These are phyloP conservation scores for Stichopus horrens DNA, from an alignment of 53 echinoderm and acorn worm genomes.

Conservation along the genomic window DNA sequence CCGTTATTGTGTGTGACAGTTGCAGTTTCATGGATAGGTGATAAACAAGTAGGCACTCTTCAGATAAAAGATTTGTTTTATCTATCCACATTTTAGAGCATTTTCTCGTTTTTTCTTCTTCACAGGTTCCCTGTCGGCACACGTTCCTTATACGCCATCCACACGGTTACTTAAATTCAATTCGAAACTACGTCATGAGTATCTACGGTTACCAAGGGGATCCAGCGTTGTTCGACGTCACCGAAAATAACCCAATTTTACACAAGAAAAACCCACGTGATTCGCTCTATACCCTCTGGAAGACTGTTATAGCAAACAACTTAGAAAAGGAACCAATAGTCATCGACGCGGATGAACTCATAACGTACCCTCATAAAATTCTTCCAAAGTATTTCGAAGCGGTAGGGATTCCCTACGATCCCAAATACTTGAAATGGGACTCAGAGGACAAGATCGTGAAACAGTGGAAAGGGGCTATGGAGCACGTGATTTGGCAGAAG, in stretches of 20 bases:
- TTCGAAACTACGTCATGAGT: conserved; percentile 44
- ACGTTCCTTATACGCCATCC: conserved; percentile 48
- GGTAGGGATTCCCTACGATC: conserved; percentile 33
- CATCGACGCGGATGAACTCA: conserved; percentile 40
- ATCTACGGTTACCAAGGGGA: conserved; percentile 39
- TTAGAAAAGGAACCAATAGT: conserved; percentile 38
- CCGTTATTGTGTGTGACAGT: too few relatives aligned
- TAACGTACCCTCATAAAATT: conserved; percentile 34
- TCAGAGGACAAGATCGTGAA: conserved; percentile 30
- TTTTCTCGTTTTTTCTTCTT: background rate
- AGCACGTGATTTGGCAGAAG: conserved; percentile 41
- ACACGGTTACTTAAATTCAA: conserved; percentile 35
- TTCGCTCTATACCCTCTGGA: conserved; percentile 2
- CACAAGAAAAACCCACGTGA: conserved; percentile 44
- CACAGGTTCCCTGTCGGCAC: conserved; percentile 31
- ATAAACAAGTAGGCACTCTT: too few relatives aligned
- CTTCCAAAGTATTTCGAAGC: conserved; percentile 43
- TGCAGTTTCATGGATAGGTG: too few relatives aligned
- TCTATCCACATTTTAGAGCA: too few relatives aligned
- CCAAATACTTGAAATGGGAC: conserved; percentile 41
- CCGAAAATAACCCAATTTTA: conserved; percentile 36
- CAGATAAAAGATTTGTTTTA: too few relatives aligned
- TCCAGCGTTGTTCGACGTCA: conserved; percentile 32
- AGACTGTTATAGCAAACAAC: conserved; percentile 25
- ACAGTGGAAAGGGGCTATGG: conserved; percentile 42